Conservation (phyloP, 2,113 vertebrate genomes). For the Rostratula benghalensis region DNA sequence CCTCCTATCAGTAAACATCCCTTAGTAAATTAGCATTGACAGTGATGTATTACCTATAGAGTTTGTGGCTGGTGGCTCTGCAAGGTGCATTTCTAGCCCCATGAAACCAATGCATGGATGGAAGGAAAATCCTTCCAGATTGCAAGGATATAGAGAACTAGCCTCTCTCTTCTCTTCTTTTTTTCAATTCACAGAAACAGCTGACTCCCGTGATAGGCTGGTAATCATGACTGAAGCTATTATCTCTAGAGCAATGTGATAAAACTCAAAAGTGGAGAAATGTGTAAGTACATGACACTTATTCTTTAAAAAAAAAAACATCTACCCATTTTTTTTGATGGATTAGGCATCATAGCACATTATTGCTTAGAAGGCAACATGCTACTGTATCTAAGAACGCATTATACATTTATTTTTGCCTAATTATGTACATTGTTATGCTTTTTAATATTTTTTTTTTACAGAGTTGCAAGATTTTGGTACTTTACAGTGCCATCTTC, state of each 20-base stretch:
- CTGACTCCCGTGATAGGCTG: background rate
- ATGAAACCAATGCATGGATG: background rate
- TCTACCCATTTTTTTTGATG: background rate
- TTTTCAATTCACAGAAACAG: background rate
- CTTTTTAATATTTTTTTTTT: background rate
- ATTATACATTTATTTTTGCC: background rate
- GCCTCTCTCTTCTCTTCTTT: background rate
- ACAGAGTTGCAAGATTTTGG: background rate
- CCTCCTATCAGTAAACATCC: background rate
- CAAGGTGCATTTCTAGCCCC: background rate
- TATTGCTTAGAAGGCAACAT: background rate
- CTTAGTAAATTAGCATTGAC: background rate
- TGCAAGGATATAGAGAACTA: background rate
- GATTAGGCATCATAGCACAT: background rate
- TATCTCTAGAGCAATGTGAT: background rate
- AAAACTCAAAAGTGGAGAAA: background rate
- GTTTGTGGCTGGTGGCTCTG: background rate
- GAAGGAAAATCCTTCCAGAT: background rate
- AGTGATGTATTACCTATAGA: background rate
- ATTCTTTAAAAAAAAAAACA: background rate
- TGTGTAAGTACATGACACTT: background rate
- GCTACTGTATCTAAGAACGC: background rate
- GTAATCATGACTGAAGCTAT: background rate
- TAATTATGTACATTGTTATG: background rate
- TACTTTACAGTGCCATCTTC: background rate